A percentile compares a stretch with the other conserved stretches of the same genome.
Conservation (phyloP, 2,888 invertebrate genomes). For the Panopea generosa region DNA sequence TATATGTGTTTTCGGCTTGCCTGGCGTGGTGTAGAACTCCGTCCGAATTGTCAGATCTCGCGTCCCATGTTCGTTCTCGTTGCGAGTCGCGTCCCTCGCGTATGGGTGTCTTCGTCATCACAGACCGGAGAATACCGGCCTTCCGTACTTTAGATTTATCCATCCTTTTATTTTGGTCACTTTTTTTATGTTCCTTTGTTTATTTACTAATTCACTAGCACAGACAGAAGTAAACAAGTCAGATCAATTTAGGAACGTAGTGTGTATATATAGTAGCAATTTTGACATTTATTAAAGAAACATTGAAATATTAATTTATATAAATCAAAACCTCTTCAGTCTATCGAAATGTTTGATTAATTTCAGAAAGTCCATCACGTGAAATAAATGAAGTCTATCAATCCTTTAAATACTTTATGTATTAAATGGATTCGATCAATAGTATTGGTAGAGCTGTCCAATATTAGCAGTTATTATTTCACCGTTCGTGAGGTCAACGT, state of each 20-base stretch:
- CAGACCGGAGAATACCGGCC: constrained; percentile 46
- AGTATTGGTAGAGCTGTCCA: too few relatives aligned
- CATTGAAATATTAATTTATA: neutral
- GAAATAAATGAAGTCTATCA: too few relatives aligned
- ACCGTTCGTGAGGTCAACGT: too few relatives aligned
- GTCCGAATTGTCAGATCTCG: constrained; percentile 44
- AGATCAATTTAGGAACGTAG: too few relatives aligned
- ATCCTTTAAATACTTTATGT: too few relatives aligned
- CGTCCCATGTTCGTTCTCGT: constrained; percentile 36
- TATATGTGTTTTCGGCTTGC: constrained; percentile 66
- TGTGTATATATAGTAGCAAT: too few relatives aligned
- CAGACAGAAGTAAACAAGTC: neutral
- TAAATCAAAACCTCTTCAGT: too few relatives aligned
- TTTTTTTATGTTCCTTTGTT: neutral
- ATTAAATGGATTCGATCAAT: too few relatives aligned
- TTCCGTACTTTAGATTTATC: constrained; percentile 22
- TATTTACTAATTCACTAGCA: neutral
- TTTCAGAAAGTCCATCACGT: too few relatives aligned
- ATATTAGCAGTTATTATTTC: too few relatives aligned
- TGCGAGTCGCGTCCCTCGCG: constrained; percentile 40
- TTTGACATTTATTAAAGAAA: neutral
- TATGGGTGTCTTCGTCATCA: constrained; percentile 52
- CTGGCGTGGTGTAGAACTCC: constrained; percentile 15
- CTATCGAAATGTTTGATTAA: too few relatives aligned
- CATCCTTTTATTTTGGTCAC: neutral